A percentile compares a stretch with the other conserved stretches of the same genome.
Conservation (phyloP, 2,888 invertebrate genomes). For the Tanypteryx hageni region DNA sequence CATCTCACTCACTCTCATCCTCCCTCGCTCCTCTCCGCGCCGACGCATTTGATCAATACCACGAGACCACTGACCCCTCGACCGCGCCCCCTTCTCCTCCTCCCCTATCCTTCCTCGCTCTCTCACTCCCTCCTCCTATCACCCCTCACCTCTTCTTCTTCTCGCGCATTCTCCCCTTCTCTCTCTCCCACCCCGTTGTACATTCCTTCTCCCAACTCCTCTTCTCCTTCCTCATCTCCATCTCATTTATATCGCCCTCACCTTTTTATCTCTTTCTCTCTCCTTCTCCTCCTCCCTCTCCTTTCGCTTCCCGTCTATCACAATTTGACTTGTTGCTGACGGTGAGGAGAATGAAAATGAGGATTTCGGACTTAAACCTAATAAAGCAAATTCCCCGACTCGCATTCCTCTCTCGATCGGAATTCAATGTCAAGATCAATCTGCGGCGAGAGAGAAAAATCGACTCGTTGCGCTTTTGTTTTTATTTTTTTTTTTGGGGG, state of each 20-base stretch:
- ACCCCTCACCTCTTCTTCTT: too few relatives aligned
- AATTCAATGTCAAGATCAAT: background rate
- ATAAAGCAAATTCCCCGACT: background rate
- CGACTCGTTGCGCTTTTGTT: too few relatives aligned
- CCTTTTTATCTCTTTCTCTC: too few relatives aligned
- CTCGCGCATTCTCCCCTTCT: too few relatives aligned
- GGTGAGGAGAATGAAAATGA: background rate
- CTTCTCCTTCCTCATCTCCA: background rate
- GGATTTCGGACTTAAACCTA: background rate
- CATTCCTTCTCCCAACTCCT: background rate
- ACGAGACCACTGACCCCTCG: slow-evolving; percentile 19
- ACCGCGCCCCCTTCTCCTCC: background rate
- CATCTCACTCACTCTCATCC: background rate
- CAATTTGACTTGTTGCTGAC: slow-evolving; percentile 22
- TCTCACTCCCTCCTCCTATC: too few relatives aligned
- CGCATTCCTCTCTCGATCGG: background rate
- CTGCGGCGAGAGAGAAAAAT: background rate
- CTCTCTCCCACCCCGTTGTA: too few relatives aligned
- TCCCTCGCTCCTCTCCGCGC: background rate
- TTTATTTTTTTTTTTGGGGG: too few relatives aligned
- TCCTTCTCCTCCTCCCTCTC: too few relatives aligned
- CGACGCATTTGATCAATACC: background rate
- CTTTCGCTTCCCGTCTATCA: background rate
- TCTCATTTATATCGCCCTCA: background rate
- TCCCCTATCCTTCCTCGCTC: background rate